These are phyloP conservation scores for Esox niger DNA, from an alignment of 2,113 vertebrate species.

Conservation along the genomic window DNA sequence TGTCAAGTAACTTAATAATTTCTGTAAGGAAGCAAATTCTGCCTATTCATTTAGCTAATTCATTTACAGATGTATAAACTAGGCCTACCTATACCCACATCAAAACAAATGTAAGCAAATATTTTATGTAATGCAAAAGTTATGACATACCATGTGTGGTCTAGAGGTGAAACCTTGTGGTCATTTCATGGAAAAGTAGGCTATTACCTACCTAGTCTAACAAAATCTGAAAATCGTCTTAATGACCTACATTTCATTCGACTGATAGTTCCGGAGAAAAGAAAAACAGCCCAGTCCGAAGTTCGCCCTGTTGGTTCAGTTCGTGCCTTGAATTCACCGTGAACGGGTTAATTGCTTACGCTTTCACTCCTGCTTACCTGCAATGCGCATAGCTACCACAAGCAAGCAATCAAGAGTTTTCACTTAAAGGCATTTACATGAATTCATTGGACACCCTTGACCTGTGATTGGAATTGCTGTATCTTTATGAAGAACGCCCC, in stretches of 20 bases:
- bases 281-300: conserved; percentile 10
- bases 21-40: too few species aligned
- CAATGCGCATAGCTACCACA: conserved; percentile 55
- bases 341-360: conserved; percentile 66
- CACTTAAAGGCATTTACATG: conserved; percentile 20
- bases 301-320: conserved; percentile 29
- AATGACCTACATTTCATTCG: background rate
- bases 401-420: conserved; percentile 18
- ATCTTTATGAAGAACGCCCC: too few species aligned
- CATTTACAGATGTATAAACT: background rate
- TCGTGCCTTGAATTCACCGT: conserved; percentile 32
- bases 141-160: background rate
- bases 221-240: background rate
- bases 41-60: too few species aligned
- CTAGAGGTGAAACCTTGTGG: background rate
- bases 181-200: background rate
- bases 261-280: background rate
- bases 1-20: background rate
- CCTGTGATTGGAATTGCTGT: background rate
- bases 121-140: background rate
- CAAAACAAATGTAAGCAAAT: too few species aligned
- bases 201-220: too few species aligned
- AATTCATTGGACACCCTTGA: too few species aligned
- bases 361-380: conserved; percentile 30
- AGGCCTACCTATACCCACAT: too few species aligned